Base-by-base conservation (phyloP, 2,113 vertebrate species). In the Hipposideros armiger region DNA sequence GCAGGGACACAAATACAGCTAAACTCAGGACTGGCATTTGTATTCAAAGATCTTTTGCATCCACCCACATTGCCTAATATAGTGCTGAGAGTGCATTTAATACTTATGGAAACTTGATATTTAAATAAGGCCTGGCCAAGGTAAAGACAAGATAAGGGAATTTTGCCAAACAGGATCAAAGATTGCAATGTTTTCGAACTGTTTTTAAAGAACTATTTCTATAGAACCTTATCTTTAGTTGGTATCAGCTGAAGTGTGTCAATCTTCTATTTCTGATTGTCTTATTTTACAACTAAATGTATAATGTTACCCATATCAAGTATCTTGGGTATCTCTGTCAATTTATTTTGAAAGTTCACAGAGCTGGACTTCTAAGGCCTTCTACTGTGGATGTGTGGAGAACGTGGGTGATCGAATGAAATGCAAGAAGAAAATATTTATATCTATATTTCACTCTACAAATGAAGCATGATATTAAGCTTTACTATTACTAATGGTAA, bases 141-240 rank as follows among this genome's bases (percentile, higher is more conserved):
- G 47, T 72, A 90, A 74, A 93, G 40, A 83, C 85, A 83, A 73
- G 19, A 62, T 74, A 36, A 72, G 32, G 52, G 17, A 93, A 67
- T 89, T 45, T 90, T 92, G 32, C 60, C 62, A 50, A 60, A 36
- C n/a, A 47, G 66, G 30, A 76, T 60, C 26, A 90, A 86, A 14
- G 24, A 70, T 84, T 88, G 26, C 11, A 82, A 28, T 70, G 64
- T 81, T 82, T 76, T 67, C 52, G n/a, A 36, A 60, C n/a, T 70
- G 45, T 62, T 88, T 93, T 82, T 32, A 91, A 89, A 95, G 32
- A 82, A 77, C 66, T 60, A 3, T 89, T 76, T 93, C 82, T 77
- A 52, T 67, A 78, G 78, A 82, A 62, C 0, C 19, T 50, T 89
- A 94, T 80, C n/a, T 84, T 80, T 94, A 45, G 54, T 60, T 86